phyloP scores from a whole-genome alignment of 2,113 vertebrate species.

The Tricholaema leucomelas region DNA sequence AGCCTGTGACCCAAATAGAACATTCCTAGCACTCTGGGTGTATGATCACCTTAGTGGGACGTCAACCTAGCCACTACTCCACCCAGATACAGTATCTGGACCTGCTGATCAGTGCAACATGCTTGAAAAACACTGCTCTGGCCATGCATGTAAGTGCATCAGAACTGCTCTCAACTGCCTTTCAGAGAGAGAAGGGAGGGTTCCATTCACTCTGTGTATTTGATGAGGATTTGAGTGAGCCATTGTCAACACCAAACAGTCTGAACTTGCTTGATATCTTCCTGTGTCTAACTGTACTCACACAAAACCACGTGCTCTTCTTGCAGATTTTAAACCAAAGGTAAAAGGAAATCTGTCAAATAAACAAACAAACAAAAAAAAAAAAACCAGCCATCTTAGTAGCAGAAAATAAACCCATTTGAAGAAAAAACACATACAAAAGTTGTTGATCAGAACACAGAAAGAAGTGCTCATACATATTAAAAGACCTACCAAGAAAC shows the following conservation, averaged over 20 bases:
- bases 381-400: accelerated
- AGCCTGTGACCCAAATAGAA: accelerated
- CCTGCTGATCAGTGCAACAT: not conserved
- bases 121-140: not conserved
- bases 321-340: not conserved
- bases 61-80: not conserved
- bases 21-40: accelerated
- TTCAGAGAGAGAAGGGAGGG: not conserved
- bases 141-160: accelerated
- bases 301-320: accelerated
- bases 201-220: not conserved
- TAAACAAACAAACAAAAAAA: too few species aligned
- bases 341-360: not conserved
- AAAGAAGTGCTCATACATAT: not conserved
- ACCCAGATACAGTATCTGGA: accelerated
- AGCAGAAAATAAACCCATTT: not conserved
- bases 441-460: not conserved
- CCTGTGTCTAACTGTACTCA: not conserved
- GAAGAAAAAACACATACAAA: not conserved
- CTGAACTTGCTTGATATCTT: not conserved
- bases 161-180: not conserved
- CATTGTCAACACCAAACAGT: not conserved
- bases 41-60: not conserved
- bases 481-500: not conserved
- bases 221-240: not conserved